These are phyloP conservation scores for human (Homo sapiens) DNA, from an alignment of 2,113 vertebrate species.

Conservation along the genomic window DNA sequence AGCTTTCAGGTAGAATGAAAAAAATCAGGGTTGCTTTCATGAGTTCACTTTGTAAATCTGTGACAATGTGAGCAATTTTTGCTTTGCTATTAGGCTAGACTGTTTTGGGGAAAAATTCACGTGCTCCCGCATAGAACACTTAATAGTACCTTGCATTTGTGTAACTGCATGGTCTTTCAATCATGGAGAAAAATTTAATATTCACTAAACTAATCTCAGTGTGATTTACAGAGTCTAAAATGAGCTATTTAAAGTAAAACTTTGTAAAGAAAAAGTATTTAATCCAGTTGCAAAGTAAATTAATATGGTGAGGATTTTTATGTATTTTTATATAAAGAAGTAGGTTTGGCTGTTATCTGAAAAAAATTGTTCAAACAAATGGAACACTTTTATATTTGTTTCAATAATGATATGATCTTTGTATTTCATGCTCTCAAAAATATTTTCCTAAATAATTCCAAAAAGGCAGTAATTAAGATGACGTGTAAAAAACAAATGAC, in stretches of 20 bases:
- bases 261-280: neutral
- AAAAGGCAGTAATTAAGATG: neutral
- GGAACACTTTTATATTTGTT: neutral
- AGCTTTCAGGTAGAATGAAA: neutral
- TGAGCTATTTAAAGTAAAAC: neutral
- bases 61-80: neutral
- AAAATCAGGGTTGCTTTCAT: neutral
- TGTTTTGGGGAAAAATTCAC: neutral
- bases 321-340: neutral
- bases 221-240: neutral
- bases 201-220: constrained; percentile 6
- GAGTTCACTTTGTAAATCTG: neutral
- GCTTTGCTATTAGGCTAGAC: neutral
- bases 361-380: neutral
- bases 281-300: neutral
- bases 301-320: neutral
- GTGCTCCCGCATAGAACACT: neutral
- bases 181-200: constrained; percentile 33
- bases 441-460: neutral
- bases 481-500: neutral
- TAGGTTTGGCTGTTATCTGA: neutral
- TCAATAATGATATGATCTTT: neutral
- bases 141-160: neutral
- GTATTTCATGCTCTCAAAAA: neutral
- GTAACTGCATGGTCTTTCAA: neutral